Base-by-base conservation (phyloP, 2,797 vertebrate species). In the Chiroxiphia lanceolata region DNA sequence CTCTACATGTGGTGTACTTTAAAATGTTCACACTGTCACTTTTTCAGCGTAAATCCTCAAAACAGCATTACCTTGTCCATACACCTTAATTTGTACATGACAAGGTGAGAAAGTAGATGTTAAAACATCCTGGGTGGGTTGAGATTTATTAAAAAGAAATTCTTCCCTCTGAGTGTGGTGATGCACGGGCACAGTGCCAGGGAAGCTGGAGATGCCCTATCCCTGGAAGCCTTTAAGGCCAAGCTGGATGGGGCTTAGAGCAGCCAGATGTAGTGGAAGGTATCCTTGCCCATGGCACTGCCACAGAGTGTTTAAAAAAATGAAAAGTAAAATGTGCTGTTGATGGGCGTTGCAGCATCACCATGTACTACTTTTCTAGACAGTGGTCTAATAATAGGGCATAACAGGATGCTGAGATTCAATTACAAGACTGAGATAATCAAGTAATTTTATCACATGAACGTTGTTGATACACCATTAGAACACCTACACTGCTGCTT, bases 71-170 rank as follows among this genome's bases (percentile, higher is more conserved):
- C 21, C 11, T 16, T 48, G 7, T 33, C 42, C 17, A 9, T 9
- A 3, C 13, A 12, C 21, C 15, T 71, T 42, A 14, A 29, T 25
- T 3, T 51, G 27, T 53, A 23, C 21, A 1, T 27, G 23, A 27
- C 0, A 3, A 3, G 15, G 9, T 1, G 2, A 64, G 33, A 72
- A 59, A 57, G 14, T 0, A 50, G 11, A 27, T 63, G 7, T 56
- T 81, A 29, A 21, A 90, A 36, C 26, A 44, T 6, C 18, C 31
- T 42, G 13, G 15, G 5, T 42, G 42, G 34, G 21, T 6, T 82
- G 34, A 54, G 15, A 61, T 75, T 61, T 54, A 68, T 27, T 68
- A 61, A 67, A 59, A 59, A 47, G 2, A 36, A 70, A 64, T 38
- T 38, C 8, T 70, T 76, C 15, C 29, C 11, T 38, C 3, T 29